Evolutionary conservation across 92 coral and sea anemone species (phyloP).

Genomic region (Siderastrea siderea): DNA sequence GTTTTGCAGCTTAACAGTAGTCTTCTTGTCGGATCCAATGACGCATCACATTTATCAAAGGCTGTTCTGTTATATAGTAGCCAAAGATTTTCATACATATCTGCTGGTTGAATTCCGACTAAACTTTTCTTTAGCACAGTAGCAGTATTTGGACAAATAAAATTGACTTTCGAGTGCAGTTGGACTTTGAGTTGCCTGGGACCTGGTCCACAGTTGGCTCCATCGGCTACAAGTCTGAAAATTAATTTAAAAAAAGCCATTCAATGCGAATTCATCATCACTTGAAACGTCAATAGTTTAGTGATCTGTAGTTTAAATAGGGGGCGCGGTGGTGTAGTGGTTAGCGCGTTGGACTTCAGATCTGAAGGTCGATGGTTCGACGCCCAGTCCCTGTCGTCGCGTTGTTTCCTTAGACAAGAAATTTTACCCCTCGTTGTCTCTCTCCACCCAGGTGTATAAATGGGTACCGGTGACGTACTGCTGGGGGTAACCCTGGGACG

Average conservation of each 20-base stretch:
- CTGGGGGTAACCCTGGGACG: no score
- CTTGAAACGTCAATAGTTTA: no score
- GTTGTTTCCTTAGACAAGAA: no score
- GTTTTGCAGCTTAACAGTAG: conserved; percentile 12
- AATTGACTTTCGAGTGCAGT: conserved; percentile 16
- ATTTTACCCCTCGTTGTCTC: no score
- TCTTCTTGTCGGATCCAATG: conserved; percentile 23
- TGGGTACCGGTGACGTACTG: no score
- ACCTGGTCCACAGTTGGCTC: conserved; percentile 24
- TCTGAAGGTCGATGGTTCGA: no score
- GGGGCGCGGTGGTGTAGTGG: no score
- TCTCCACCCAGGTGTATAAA: no score
- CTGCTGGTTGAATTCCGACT: neutral
- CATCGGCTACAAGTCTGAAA: conserved; percentile 49
- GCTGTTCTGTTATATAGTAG: conserved; percentile 43
- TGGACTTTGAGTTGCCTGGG: conserved; percentile 53
- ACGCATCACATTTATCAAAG: conserved; percentile 51
- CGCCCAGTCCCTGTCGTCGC: no score
- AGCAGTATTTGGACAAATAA: conserved; percentile 62
- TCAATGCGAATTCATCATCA: neutral
- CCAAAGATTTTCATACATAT: conserved; percentile 62
- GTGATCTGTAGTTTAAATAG: no score
- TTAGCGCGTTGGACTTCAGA: no score
- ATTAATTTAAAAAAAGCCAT: neutral
- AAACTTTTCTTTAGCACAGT: conserved; percentile 19